phyloP scores from a whole-genome alignment of 2,888 invertebrate genomes.

The Cheilosia pagana region DNA sequence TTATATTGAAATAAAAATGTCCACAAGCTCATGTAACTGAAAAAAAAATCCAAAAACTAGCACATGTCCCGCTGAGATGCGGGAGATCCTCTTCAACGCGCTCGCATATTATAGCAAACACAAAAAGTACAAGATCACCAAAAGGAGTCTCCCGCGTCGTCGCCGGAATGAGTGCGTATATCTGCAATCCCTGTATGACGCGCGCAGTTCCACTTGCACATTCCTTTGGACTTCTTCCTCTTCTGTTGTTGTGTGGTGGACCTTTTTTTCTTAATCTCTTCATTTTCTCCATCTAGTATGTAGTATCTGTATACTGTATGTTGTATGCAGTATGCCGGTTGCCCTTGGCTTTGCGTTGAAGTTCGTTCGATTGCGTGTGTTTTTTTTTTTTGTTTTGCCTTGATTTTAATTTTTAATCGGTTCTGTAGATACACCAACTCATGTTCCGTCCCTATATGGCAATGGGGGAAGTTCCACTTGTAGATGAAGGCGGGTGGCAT shows the following conservation, averaged over 20 bases:
- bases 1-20: constrained; percentile 60
- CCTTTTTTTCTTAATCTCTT: constrained; percentile 53
- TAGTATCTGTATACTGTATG: no score
- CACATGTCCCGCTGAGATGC: constrained; percentile 56
- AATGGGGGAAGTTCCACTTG: constrained; percentile 18
- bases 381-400: constrained; percentile 2
- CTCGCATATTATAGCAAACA: constrained; percentile 7
- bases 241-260: background rate
- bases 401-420: constrained; percentile 73
- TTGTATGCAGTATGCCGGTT: constrained; percentile 19
- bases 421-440: constrained; percentile 50
- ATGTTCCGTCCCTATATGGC: constrained; percentile 59
- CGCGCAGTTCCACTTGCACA: constrained; percentile 53
- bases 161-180: constrained; percentile 12
- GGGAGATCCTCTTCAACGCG: constrained; percentile 37
- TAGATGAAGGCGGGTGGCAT: constrained; percentile 52
- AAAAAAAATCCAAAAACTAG: background rate
- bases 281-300: constrained; percentile 31
- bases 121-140: constrained; percentile 50
- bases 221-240: constrained; percentile 11
- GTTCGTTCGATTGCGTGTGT: constrained; percentile 48
- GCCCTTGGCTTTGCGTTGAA: constrained; percentile 64
- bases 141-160: constrained; percentile 54
- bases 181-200: constrained; percentile 28
- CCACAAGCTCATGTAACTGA: constrained; percentile 40